Evolutionary conservation across 2,113 vertebrate species (phyloP), one percentile per base, ranked within the genome.

Genomic region (Danionella cerebrum): DNA sequence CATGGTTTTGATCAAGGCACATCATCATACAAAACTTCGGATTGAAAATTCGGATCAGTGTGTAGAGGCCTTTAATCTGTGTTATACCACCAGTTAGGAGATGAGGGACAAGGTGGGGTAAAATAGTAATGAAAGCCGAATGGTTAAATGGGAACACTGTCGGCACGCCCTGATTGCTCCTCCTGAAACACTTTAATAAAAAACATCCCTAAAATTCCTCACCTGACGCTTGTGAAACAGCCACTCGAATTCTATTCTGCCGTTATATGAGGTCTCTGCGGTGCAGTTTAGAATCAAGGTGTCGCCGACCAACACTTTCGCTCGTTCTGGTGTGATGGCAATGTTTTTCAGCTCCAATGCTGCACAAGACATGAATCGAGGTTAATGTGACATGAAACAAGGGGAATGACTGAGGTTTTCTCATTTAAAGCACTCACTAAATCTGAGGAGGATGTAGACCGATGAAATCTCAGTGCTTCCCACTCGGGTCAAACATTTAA

Each of bases 251-350:
- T 41, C 38, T 4, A 93, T 53, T 63, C 84, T 85, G 51, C 89
- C 89, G 1, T 90, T 91, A 67, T 1, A 77, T n/a, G 75, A 76
- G 45, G 89, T 92, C 50, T 88, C 77, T 12, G 83, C 93, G 2
- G 48, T 79, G 72, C 94, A 96, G 31, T 81, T 85, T 45, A 96
- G 81, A 1, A 8, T 1, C 1, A 95, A 85, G 0, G 80, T 85
- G 35, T 92, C 85, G 50, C 93, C 94, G 1, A 84, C 84, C 64
- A 95, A 41, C 66, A 93, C 36, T 68, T 58, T 90, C 4, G 71
- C 48, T 25, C 24, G 74, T 0, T 71, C 25, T 19, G 74, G 67
- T 21, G 67, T 79, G 42, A 89, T 79, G 67, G 41, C 84, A 8
- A 89, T 74, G 22, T 86, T 78, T 0, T 52, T 25, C 1, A 89